phyloP scores from a whole-genome alignment of 2,888 invertebrate genomes.

The Dexiosoma caninum region DNA sequence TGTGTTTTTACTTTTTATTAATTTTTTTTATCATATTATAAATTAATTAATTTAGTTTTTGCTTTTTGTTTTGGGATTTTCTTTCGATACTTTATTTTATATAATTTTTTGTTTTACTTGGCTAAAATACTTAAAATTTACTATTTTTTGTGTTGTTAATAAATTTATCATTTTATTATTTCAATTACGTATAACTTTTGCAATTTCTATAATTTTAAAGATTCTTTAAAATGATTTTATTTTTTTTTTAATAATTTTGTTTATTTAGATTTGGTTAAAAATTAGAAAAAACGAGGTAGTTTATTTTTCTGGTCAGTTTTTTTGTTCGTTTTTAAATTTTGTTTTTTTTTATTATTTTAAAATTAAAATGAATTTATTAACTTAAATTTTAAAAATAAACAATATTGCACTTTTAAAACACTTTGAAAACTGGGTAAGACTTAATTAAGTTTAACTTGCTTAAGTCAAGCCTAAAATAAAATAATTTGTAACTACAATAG shows the following conservation, averaged over 20 bases:
- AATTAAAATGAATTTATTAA: background rate
- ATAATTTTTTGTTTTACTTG: slow-evolving; percentile 43
- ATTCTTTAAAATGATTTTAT: slow-evolving; percentile 9
- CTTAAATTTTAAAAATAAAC: background rate
- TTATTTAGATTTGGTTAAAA: slow-evolving; percentile 23
- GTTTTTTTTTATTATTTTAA: background rate
- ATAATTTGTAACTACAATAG: background rate
- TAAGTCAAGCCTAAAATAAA: background rate
- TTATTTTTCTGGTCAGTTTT: slow-evolving; percentile 29
- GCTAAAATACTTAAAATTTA: slow-evolving; percentile 61
- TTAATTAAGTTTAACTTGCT: background rate
- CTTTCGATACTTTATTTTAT: slow-evolving; percentile 4
- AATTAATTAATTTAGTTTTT: slow-evolving; percentile 31
- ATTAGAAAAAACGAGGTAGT: slow-evolving; percentile 59
- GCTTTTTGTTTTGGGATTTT: background rate
- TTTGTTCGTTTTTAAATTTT: background rate
- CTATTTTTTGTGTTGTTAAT: slow-evolving; percentile 47
- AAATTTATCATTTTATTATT: slow-evolving; percentile 35
- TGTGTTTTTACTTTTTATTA: slow-evolving; percentile 13
- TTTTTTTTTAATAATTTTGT: background rate
- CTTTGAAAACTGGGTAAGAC: background rate
- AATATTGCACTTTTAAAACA: slow-evolving; percentile 32
- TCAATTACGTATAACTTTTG: slow-evolving; percentile 61
- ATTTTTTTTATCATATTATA: slow-evolving; percentile 12
- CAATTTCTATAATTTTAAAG: slow-evolving; percentile 35